A percentile compares a stretch with the other conserved stretches of the same genome.
Conservation (phyloP, 2,888 invertebrate genomes). For the Lithophane leautieri region DNA sequence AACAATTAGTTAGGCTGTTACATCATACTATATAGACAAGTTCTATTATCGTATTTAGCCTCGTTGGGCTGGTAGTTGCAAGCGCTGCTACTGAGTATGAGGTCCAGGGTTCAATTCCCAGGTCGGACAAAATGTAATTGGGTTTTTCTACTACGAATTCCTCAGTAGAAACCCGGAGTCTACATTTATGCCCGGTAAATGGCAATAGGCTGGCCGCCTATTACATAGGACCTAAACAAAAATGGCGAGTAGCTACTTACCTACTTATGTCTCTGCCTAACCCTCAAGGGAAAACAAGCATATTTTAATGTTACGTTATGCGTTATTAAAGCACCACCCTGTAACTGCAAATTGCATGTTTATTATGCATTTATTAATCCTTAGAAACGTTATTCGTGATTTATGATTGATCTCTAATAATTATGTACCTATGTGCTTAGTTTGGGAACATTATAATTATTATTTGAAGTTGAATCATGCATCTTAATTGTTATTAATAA, state of each 20-base stretch:
- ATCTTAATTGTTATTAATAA: slow-evolving; percentile 34
- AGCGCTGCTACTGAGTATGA: too few species aligned
- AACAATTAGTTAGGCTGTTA: too few species aligned
- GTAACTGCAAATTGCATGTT: slow-evolving; percentile 55
- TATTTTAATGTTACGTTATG: background rate
- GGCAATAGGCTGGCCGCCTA: background rate
- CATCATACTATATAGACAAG: background rate
- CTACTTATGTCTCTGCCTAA: background rate
- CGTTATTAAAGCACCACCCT: slow-evolving; percentile 38
- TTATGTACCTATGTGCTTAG: slow-evolving; percentile 44
- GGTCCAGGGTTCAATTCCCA: background rate
- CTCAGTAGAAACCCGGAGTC: too few species aligned
- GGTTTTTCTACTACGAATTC: background rate
- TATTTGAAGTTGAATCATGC: slow-evolving; percentile 37
- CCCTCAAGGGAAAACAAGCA: too few species aligned
- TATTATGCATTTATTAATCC: slow-evolving; percentile 58
- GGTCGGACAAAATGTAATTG: background rate
- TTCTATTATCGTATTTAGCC: background rate
- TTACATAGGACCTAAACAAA: background rate
- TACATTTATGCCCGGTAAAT: background rate
- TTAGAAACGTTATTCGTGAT: slow-evolving; percentile 59
- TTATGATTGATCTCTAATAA: slow-evolving; percentile 62
- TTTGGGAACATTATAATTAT: slow-evolving; percentile 48
- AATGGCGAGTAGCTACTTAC: background rate
- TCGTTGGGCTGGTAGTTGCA: too few species aligned